Percentiles rank a stretch among this genome's conserved stretches.
Conservation (phyloP, 1,140 invertebrate genomes). For the Cotesia glomerata region DNA sequence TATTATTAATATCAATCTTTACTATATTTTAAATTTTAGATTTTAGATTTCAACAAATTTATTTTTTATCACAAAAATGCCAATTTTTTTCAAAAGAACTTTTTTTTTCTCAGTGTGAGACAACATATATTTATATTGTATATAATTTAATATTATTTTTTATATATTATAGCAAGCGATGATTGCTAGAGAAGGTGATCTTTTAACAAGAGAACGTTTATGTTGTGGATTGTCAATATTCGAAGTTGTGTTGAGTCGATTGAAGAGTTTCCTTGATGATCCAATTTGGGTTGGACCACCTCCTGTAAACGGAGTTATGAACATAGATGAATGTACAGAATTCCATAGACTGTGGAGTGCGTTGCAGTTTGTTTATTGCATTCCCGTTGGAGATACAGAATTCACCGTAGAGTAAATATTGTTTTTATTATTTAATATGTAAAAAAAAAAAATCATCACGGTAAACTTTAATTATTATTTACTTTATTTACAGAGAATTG, state of each 20-base stretch:
- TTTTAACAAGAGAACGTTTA: conserved; percentile 93
- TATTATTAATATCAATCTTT: too few relatives aligned
- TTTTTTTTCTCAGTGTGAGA: too few relatives aligned
- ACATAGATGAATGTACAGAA: conserved; percentile 96
- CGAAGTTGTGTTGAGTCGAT: conserved; percentile 88
- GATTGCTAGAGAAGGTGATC: conserved; percentile 92
- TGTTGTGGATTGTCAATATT: conserved; percentile 99
- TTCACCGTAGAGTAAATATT: conserved; percentile 92
- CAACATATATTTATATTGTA: too few relatives aligned
- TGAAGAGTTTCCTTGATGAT: conserved; percentile 86
- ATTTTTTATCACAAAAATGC: too few relatives aligned
- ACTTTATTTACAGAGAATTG: conserved; percentile 75
- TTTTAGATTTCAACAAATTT: too few relatives aligned
- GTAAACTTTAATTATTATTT: conserved; percentile 12
- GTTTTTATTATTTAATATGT: background rate
- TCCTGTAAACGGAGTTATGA: conserved; percentile 90
- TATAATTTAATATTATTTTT: background rate
- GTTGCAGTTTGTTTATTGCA: conserved; percentile 97
- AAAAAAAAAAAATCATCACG: conserved; percentile 17
- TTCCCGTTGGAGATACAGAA: conserved; percentile 95
- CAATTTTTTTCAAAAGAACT: too few relatives aligned
- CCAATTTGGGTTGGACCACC: conserved; percentile 91
- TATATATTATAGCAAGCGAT: conserved; percentile 77
- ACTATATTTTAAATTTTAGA: too few relatives aligned
- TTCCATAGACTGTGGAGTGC: conserved; percentile 98